Percentiles rank a stretch among this genome's conserved stretches.
Evolutionary conservation across 2,113 vertebrate species (phyloP).

Genomic region (Indicator indicator): DNA sequence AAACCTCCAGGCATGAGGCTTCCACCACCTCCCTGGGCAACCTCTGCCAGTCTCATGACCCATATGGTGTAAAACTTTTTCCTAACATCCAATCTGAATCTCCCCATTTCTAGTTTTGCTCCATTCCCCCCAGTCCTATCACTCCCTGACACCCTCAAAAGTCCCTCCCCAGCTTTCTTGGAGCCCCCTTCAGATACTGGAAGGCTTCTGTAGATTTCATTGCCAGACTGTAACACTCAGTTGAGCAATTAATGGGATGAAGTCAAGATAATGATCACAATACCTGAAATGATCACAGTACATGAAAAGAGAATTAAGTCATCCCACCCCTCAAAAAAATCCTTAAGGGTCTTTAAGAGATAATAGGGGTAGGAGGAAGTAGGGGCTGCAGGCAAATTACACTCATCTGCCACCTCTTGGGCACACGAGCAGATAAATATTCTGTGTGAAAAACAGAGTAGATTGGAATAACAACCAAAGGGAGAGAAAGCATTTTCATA

Average conservation of each 20-base stretch:
- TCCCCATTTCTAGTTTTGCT: too few species aligned
- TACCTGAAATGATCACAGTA: background rate
- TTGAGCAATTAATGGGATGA: background rate
- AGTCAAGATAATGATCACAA: background rate
- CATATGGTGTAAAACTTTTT: too few species aligned
- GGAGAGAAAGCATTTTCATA: background rate
- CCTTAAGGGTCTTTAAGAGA: background rate
- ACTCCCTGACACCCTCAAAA: too few species aligned
- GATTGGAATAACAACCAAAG: background rate
- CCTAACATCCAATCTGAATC: too few species aligned
- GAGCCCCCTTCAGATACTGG: too few species aligned
- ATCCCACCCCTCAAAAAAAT: background rate
- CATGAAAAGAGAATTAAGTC: background rate
- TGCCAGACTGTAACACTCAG: background rate
- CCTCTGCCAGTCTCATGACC: too few species aligned
- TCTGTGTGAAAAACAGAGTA: background rate
- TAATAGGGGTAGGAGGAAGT: background rate
- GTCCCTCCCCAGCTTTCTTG: too few species aligned
- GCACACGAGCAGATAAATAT: background rate
- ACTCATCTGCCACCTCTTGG: background rate
- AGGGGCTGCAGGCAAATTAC: background rate
- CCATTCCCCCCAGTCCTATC: too few species aligned
- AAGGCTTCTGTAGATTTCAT: background rate
- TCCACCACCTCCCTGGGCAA: too few species aligned
- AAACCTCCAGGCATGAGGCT: too few species aligned